Evolutionary conservation across 2,113 vertebrate species (phyloP).

Genomic region (Dasyurus viverrinus): DNA sequence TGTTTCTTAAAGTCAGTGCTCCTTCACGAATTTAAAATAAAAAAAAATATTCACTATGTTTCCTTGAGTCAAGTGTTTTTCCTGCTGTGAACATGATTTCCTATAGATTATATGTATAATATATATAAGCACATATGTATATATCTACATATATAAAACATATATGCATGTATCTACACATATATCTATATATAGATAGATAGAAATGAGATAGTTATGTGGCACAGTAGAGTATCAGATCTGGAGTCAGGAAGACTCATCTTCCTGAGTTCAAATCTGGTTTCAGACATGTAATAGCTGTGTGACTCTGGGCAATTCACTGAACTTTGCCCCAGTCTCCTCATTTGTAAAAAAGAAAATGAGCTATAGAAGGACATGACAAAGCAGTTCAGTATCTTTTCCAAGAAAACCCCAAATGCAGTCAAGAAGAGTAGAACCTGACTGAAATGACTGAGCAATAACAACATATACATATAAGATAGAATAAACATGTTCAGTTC

Average conservation of each 20-base stretch:
- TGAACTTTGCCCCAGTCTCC: not conserved
- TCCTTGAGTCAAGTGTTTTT: not conserved
- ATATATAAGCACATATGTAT: no score
- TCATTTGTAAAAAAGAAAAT: not conserved
- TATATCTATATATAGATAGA: no score
- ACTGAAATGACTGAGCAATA: not conserved
- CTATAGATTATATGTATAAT: no score
- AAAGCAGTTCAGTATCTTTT: not conserved
- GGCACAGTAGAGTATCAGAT: not conserved
- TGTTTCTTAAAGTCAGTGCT: no score
- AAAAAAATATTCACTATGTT: no score
- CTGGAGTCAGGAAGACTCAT: not conserved
- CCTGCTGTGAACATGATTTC: not conserved
- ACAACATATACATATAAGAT: not conserved
- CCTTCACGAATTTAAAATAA: no score
- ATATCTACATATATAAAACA: no score
- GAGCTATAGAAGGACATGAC: not conserved
- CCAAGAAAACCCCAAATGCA: not conserved
- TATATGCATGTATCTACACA: no score
- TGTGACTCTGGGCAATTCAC: not conserved
- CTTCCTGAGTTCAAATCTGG: not conserved
- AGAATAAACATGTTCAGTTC: not conserved
- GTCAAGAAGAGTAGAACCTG: not conserved
- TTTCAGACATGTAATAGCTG: not conserved
- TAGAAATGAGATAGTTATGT: not conserved